Base-by-base conservation (phyloP, 1,140 invertebrate species). In the Melipona quadrifasciata region DNA sequence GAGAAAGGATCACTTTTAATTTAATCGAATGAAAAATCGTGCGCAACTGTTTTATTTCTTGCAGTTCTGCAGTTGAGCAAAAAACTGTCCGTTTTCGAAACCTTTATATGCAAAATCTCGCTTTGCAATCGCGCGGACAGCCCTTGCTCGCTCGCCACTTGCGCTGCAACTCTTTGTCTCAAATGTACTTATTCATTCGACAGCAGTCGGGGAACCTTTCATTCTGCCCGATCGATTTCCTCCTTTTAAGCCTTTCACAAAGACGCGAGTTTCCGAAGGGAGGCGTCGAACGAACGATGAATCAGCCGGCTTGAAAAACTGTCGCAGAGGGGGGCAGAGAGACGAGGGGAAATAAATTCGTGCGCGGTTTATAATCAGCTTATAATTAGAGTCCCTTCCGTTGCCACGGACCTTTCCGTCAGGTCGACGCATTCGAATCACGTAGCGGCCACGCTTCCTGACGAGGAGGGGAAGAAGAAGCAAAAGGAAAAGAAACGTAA, bases 401-500 rank as follows among this genome's bases (percentile, higher is more conserved):
- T 61, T 55, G 57, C 21, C 39, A 65, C 65, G 71, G 39, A 57
- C 73, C 55, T 64, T n/a, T 17, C n/a, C 21, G 8, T 1, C 39
- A 19, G 51, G 34, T 70, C 72, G 57, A 79, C 75, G 82, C n/a
- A 91, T 87, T 90, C 91, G 84, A 65, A 86, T 92, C 91, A 92
- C 92, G 92, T 92, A 90, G 74, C 72, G 79, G 87, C 84, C 91
- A 90, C 90, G 90, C 89, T 92, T 92, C 89, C 90, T 91, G 88
- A 86, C 85, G 82, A 89, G 86, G 39, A 47, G 89, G 83, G 82
- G 55, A 57, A 19, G 55, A 19, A 57, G 17, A 17, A 55, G 11
- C 14, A 55, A 17, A 64, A n/a, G n/a, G 64, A 67, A 39, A 80
- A 51, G 34, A 47, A 31, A 27, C 55, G 5, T 1, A 14, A 67